These are phyloP conservation scores for Anolis sagrei DNA, from an alignment of 2,113 vertebrate genomes.

Conservation along the genomic window DNA sequence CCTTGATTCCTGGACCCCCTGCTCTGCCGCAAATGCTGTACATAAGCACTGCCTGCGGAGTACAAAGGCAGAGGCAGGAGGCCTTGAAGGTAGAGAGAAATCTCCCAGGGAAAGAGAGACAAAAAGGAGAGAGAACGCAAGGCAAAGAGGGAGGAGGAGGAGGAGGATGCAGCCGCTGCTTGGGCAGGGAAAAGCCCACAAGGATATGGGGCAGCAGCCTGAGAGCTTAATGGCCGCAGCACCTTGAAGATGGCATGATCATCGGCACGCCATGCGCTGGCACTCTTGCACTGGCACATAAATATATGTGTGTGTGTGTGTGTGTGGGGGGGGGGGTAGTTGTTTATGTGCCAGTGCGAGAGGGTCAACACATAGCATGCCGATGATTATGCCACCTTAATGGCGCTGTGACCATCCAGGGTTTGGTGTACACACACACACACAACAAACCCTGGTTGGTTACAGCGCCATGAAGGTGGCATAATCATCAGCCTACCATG, in stretches of 20 bases:
- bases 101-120: background rate
- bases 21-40: background rate
- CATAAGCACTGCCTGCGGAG: constrained; percentile 6
- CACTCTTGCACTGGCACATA: background rate
- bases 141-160: no score
- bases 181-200: background rate
- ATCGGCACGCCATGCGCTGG: background rate
- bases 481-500: background rate
- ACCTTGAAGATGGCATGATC: background rate
- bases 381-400: background rate
- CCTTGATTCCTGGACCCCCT: background rate
- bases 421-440: no score
- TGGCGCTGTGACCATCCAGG: no score
- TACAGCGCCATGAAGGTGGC: background rate
- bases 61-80: background rate
- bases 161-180: no score
- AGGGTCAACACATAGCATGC: rapidly evolving
- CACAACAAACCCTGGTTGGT: no score
- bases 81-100: background rate
- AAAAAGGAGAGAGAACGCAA: background rate
- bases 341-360: background rate
- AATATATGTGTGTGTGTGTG: no score
- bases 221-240: background rate
- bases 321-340: no score
- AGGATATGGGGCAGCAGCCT: background rate